Evolutionary conservation across 2,797 vertebrate species (phyloP).

Genomic region (Chelidonichthys spinosus): DNA sequence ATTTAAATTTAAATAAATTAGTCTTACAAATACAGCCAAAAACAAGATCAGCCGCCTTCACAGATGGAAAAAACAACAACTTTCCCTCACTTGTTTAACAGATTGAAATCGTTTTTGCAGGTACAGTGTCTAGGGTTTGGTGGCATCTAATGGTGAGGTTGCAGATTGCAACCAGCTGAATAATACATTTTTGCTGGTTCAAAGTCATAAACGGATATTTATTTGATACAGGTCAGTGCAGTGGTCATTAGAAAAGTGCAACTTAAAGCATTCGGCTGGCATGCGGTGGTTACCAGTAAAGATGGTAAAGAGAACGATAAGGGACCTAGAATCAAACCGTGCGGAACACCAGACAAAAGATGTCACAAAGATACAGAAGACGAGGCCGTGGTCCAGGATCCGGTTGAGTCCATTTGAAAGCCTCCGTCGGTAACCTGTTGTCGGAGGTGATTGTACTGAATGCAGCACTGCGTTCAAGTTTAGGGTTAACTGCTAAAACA

Average conservation of each 20-base stretch:
- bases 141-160: too few species aligned
- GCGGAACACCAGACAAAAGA: background rate
- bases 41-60: too few species aligned
- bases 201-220: background rate
- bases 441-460: background rate
- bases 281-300: background rate
- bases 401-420: background rate
- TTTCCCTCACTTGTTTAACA: too few species aligned
- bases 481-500: too few species aligned
- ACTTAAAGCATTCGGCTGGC: background rate
- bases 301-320: background rate
- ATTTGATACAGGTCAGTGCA: background rate
- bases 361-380: too few species aligned
- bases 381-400: background rate
- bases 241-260: background rate
- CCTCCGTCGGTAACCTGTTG: background rate
- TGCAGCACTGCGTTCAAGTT: background rate
- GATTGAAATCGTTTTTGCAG: too few species aligned
- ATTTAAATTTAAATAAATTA: too few species aligned
- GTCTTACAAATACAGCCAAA: too few species aligned
- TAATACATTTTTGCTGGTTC: too few species aligned
- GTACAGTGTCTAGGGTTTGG: too few species aligned
- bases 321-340: background rate
- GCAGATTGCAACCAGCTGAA: too few species aligned
- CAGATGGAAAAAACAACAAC: too few species aligned